Base-by-base conservation (phyloP, 1,140 invertebrate genomes). In the Drosophila lini region DNA sequence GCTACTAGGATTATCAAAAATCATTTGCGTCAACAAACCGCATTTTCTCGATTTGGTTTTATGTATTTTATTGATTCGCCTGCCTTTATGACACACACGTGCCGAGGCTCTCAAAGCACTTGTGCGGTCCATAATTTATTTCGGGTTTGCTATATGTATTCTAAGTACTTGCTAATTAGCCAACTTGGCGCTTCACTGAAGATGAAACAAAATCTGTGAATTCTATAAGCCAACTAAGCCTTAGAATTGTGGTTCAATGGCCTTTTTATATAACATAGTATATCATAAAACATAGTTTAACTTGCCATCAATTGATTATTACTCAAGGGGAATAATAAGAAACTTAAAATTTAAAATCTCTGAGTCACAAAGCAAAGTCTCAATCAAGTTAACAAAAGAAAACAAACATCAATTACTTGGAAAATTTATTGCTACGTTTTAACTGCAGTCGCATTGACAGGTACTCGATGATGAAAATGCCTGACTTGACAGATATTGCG, bases 41-140 rank as follows among this genome's bases (percentile, higher is more conserved):
- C 57, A 40, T 40, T 60, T 78, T 70, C 83, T 78, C 60, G 55
- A 83, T 80, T 80, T 69, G 83, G 83, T 56, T 47, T 47, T 89
- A 83, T 89, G 77, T 88, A 63, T 88, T 86, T 88, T 86, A 88
- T 88, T 80, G 80, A 83, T 88, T 89, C 56, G 48, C 68, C 36
- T 25, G 63, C 70, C 76, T 89, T 86, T 86, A 86, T 86, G 83
- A 70, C 80, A 50, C 60, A 44, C 83, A 89, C 83, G 83, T 88
- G 83, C 58, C 83, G 68, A 47, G 53, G 73, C 58, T 77, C 67
- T 65, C 73, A 88, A 88, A 88, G 64, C 69, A 63, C 52, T 48
- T 34, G 34, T 31, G 16, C 19, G 48, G 42, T 55, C 74, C 74
- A 77, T 78, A 78, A 69, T 78, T 62, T 59, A 70, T 71, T 71